Conservation (phyloP, 2,113 vertebrate species). For the Chloropsis hardwickii region DNA sequence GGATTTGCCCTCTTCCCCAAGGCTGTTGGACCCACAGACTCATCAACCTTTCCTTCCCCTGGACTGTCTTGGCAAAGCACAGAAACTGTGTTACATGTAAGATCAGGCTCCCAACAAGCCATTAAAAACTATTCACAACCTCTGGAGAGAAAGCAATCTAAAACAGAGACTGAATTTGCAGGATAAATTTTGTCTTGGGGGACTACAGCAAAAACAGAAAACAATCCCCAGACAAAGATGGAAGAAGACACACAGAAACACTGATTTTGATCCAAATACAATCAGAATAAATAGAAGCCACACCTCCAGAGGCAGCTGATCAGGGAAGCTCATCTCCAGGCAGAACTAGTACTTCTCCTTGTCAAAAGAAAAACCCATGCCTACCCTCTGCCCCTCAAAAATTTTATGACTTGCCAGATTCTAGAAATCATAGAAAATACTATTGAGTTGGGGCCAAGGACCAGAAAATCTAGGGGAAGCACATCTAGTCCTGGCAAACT, state of each 20-base stretch:
- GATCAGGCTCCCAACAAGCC: neutral
- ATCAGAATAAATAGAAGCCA: neutral
- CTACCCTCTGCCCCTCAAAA: neutral
- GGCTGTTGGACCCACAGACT: neutral
- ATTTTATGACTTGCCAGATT: neutral
- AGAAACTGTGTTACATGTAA: neutral
- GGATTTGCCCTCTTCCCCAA: neutral
- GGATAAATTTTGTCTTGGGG: neutral
- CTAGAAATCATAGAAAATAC: neutral
- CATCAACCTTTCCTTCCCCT: neutral
- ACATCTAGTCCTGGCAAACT: neutral
- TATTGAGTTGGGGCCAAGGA: neutral
- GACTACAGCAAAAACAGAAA: neutral
- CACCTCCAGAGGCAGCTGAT: neutral
- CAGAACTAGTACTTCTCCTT: neutral
- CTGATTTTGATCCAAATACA: neutral
- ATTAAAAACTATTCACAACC: neutral
- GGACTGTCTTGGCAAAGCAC: neutral
- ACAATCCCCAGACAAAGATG: neutral
- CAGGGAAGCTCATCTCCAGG: neutral
- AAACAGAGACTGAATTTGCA: neutral
- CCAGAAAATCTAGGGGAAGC: neutral
- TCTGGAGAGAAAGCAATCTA: neutral
- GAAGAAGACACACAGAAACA: neutral
- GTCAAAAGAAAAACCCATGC: neutral